phyloP scores from a whole-genome alignment of 2,888 invertebrate genomes.

The Clostera curtula region DNA sequence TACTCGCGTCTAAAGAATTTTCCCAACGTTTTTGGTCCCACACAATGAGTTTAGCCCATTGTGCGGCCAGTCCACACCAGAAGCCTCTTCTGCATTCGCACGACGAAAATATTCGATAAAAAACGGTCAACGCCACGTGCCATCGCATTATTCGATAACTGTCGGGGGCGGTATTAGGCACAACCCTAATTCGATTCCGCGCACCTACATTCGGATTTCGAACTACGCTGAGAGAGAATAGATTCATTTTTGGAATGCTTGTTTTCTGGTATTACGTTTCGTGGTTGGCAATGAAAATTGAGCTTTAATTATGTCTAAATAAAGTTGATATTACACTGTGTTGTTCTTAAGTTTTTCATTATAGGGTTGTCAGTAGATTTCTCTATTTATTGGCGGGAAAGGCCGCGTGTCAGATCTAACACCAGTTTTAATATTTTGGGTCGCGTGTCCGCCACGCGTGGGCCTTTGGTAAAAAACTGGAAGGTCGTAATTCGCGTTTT shows the following conservation, averaged over 20 bases:
- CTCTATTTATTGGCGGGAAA: slow-evolving; percentile 73
- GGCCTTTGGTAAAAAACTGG: slow-evolving; percentile 70
- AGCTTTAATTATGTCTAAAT: background rate
- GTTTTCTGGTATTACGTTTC: background rate
- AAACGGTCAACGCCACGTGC: slow-evolving; percentile 62
- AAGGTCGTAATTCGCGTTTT: slow-evolving; percentile 67
- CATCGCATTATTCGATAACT: slow-evolving; percentile 69
- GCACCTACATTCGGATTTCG: slow-evolving; percentile 15
- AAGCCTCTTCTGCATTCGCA: slow-evolving; percentile 64
- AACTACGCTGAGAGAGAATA: slow-evolving; percentile 12
- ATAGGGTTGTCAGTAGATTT: slow-evolving; percentile 55
- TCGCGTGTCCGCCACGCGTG: slow-evolving; percentile 59
- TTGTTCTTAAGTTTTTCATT: slow-evolving; percentile 16
- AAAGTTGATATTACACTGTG: slow-evolving; percentile 21
- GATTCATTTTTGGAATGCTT: slow-evolving; percentile 15
- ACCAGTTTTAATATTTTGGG: slow-evolving; percentile 72
- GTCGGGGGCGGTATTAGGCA: slow-evolving; percentile 68
- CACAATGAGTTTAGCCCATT: slow-evolving; percentile 33
- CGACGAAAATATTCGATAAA: slow-evolving; percentile 64
- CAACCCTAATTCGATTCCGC: slow-evolving; percentile 54
- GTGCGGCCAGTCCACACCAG: slow-evolving; percentile 52
- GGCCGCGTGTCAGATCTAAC: slow-evolving; percentile 73
- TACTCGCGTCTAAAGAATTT: too few relatives aligned
- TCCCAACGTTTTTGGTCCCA: slow-evolving; percentile 18
- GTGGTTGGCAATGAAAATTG: slow-evolving; percentile 8